These are phyloP conservation scores for Siniperca chuatsi DNA, from an alignment of 2,113 vertebrate species.

Conservation along the genomic window DNA sequence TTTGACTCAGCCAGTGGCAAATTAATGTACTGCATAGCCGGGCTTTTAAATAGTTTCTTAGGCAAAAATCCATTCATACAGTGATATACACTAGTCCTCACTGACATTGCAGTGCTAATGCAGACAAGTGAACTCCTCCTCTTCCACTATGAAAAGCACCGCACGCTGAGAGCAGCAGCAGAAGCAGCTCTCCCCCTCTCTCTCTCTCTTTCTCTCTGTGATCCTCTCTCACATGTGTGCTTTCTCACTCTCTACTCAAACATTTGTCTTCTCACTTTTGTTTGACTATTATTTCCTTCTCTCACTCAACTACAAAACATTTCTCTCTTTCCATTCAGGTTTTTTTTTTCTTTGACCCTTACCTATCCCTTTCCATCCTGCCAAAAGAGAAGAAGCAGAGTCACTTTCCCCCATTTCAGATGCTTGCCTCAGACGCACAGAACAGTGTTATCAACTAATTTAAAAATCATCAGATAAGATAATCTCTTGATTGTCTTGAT, in stretches of 20 bases:
- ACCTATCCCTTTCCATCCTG: conserved; percentile 23
- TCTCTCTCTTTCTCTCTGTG: background rate
- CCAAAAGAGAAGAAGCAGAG: conserved; percentile 33
- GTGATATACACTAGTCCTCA: conserved; percentile 73
- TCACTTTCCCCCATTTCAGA: background rate
- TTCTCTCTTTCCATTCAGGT: conserved; percentile 29
- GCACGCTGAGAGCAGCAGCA: conserved; percentile 48
- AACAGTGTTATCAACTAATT: conserved; percentile 45
- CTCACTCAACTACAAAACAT: conserved; percentile 17
- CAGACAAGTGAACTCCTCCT: conserved; percentile 63
- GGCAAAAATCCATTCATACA: conserved; percentile 68
- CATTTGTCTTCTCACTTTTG: conserved; percentile 55
- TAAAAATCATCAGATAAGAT: conserved; percentile 58
- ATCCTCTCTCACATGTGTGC: conserved; percentile 6
- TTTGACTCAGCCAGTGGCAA: conserved; percentile 64
- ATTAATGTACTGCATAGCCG: conserved; percentile 62
- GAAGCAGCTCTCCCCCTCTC: conserved; percentile 1
- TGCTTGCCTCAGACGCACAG: conserved; percentile 33
- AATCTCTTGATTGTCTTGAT: conserved; percentile 66
- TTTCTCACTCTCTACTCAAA: conserved; percentile 38
- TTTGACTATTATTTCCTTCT: conserved; percentile 65
- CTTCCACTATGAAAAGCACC: conserved; percentile 45
- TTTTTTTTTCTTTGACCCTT: conserved; percentile 34
- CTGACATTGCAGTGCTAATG: conserved; percentile 83
- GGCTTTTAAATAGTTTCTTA: conserved; percentile 70